phyloP scores from a whole-genome alignment of 2,113 vertebrate species.

The Meleagris gallopavo region DNA sequence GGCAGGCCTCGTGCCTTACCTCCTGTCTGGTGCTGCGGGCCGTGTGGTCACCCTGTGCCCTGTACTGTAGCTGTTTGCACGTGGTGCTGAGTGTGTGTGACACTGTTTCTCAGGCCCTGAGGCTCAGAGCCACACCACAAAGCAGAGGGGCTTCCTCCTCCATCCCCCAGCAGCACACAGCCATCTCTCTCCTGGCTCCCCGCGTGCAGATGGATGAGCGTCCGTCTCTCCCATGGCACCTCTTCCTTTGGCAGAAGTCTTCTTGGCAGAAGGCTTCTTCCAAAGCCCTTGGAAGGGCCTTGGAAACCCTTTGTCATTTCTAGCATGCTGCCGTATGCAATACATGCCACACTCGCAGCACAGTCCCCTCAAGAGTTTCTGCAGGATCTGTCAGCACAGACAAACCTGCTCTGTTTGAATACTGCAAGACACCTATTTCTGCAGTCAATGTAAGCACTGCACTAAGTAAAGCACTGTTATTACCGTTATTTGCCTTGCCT shows the following conservation, averaged over 20 bases:
- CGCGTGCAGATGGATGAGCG: not conserved
- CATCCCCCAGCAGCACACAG: not conserved
- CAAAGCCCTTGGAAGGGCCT: too few species aligned
- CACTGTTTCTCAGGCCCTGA: not conserved
- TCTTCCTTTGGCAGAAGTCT: not conserved
- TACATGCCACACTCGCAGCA: rapidly evolving
- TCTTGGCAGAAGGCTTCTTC: too few species aligned
- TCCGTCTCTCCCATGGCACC: not conserved
- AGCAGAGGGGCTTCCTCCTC: not conserved
- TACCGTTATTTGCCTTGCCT: not conserved
- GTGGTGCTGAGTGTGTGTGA: rapidly evolving
- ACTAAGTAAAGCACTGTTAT: not conserved
- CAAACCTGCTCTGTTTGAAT: not conserved
- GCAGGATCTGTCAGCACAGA: not conserved
- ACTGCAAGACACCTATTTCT: too few species aligned
- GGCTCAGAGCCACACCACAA: not conserved
- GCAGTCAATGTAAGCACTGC: too few species aligned
- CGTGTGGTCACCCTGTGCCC: not conserved
- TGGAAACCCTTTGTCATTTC: not conserved
- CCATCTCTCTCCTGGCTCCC: not conserved
- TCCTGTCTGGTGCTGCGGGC: too few species aligned
- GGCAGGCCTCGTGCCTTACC: not conserved
- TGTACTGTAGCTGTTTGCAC: not conserved
- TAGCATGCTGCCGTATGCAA: not conserved
- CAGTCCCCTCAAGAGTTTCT: not conserved